Evolutionary conservation across 2,113 vertebrate genomes (phyloP).

Genomic region (Phalacrocorax aristotelis): DNA sequence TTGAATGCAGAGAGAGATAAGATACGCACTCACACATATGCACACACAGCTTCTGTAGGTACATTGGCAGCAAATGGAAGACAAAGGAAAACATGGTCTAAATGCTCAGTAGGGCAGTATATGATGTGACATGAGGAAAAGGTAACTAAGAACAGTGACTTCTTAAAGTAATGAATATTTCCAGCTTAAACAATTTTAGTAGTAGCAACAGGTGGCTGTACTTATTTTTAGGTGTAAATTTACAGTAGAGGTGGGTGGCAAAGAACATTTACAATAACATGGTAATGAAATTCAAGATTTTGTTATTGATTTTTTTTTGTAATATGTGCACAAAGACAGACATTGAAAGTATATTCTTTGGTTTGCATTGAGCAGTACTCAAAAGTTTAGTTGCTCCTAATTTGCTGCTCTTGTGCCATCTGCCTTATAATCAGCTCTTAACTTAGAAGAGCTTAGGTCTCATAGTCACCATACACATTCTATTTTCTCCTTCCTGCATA

Average conservation of each 20-base stretch:
- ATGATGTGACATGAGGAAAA: background rate
- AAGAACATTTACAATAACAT: background rate
- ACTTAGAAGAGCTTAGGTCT: background rate
- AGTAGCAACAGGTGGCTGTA: background rate
- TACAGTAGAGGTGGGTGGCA: background rate
- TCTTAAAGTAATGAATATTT: background rate
- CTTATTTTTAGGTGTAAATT: background rate
- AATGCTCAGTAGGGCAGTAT: background rate
- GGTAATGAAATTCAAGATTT: background rate
- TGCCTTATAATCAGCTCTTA: background rate
- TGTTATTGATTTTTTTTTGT: background rate
- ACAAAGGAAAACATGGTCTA: background rate
- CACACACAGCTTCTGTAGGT: background rate
- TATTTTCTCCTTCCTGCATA: background rate
- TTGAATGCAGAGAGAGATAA: background rate
- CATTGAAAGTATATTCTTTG: background rate
- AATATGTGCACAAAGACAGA: background rate
- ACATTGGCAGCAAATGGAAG: background rate
- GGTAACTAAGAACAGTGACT: background rate
- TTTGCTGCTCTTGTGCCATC: background rate
- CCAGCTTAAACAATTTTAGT: background rate
- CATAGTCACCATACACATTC: background rate
- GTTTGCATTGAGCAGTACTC: background rate
- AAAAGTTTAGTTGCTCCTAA: background rate
- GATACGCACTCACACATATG: accelerated